Conservation (phyloP, 2,888 invertebrate species). For the Macaria notata region DNA sequence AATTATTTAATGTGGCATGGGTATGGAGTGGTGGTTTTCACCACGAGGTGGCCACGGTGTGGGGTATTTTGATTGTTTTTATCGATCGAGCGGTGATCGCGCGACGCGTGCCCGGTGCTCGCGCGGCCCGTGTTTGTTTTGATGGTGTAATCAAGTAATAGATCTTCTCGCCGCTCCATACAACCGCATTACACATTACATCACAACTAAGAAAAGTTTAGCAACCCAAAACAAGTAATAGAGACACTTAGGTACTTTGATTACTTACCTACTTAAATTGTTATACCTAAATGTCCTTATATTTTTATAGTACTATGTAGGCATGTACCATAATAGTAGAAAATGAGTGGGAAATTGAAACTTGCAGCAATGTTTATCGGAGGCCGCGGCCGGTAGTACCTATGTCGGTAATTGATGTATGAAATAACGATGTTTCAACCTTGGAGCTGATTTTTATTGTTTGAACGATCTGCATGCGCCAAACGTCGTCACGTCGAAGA, state of each 20-base stretch:
- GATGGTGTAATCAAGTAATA: conserved; percentile 47
- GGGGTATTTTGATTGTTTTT: conserved; percentile 74
- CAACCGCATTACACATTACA: not conserved
- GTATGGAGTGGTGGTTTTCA: conserved; percentile 20
- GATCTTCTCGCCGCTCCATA: no score
- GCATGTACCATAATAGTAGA: no score
- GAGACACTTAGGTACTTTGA: not conserved
- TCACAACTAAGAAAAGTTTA: no score
- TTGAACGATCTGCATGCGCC: conserved; percentile 13
- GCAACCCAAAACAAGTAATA: no score
- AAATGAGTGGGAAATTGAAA: conserved; percentile 4
- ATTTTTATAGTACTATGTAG: no score
- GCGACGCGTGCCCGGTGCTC: conserved; percentile 56
- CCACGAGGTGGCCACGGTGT: conserved; percentile 31
- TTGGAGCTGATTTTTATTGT: conserved; percentile 32
- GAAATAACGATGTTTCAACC: conserved; percentile 40
- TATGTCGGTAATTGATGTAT: conserved; percentile 34
- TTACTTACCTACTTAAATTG: not conserved
- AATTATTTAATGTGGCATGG: conserved; percentile 25
- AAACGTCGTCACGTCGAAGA: not conserved
- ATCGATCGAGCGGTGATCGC: conserved; percentile 68
- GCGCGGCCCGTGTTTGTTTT: conserved; percentile 68
- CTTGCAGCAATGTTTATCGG: conserved; percentile 23
- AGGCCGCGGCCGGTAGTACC: conserved; percentile 20
- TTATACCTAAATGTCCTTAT: no score